A percentile compares a stretch with the other conserved stretches of the same genome.
These are phyloP conservation scores for Hippocampus comes DNA, from an alignment of 2,113 vertebrate genomes.

Conservation along the genomic window DNA sequence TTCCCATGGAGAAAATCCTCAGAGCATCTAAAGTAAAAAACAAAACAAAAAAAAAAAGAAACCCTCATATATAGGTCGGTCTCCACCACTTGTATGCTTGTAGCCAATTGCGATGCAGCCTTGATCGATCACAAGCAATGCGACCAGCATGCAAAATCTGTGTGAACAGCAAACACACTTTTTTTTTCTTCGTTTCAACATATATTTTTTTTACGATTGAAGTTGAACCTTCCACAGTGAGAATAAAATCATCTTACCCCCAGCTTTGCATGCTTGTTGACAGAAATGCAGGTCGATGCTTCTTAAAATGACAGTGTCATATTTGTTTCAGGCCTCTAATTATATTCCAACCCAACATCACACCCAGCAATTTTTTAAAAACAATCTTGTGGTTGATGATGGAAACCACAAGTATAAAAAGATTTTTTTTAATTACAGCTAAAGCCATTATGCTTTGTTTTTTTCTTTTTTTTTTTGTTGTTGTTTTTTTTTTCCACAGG, in stretches of 20 bases:
- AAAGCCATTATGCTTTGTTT: neutral
- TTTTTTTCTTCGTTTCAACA: too few species aligned
- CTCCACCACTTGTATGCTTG: too few species aligned
- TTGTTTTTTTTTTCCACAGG: conserved; percentile 26
- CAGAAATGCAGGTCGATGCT: neutral
- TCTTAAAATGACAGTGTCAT: neutral
- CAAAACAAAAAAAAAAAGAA: too few species aligned
- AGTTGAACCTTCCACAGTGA: neutral
- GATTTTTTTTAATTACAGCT: neutral
- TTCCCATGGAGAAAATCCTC: too few species aligned
- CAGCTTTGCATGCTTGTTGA: neutral
- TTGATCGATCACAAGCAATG: too few species aligned
- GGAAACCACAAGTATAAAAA: too few species aligned
- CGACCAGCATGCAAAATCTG: too few species aligned
- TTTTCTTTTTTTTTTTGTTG: too few species aligned
- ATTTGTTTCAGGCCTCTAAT: neutral
- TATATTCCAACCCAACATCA: neutral
- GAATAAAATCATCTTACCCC: neutral
- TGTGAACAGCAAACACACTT: too few species aligned
- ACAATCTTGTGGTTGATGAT: neutral
- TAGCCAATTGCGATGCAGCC: too few species aligned
- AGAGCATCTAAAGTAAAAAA: too few species aligned
- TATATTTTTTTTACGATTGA: neutral
- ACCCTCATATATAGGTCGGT: too few species aligned
- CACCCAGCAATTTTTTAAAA: neutral